phyloP scores from a whole-genome alignment of 1,140 invertebrate species.

The Paracyclopina nana region DNA sequence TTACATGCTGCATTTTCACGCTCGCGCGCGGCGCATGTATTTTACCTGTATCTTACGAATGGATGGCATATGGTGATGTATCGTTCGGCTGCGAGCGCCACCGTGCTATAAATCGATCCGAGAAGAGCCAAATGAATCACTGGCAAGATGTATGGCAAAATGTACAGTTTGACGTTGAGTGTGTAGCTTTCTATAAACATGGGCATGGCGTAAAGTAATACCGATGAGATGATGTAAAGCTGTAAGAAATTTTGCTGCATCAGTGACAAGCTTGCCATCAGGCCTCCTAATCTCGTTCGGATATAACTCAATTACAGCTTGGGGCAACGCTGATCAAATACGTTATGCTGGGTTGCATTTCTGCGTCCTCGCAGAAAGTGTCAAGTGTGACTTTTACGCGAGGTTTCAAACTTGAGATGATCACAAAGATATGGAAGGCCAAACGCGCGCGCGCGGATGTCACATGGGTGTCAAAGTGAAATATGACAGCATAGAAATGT shows the following conservation, averaged over 20 bases:
- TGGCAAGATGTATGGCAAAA: not conserved
- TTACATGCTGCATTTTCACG: not conserved
- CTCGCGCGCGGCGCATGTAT: not conserved
- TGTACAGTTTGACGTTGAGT: not conserved
- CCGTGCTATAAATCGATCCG: conserved; percentile 5
- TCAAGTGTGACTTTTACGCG: no score
- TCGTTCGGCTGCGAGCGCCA: conserved; percentile 11
- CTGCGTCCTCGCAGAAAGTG: no score
- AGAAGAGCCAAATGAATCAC: conserved; percentile 3
- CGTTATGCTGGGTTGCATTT: no score
- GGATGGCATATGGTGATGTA: conserved; percentile 10
- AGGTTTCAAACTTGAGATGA: no score
- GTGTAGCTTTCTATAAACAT: not conserved
- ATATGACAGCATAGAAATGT: no score
- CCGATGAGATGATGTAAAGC: not conserved
- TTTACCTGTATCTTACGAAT: not conserved
- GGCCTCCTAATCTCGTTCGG: no score
- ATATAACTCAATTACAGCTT: no score
- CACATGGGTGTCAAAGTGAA: no score
- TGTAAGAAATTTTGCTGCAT: not conserved
- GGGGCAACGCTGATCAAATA: no score
- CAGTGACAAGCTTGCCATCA: no score
- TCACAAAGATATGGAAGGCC: no score
- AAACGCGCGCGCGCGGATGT: no score
- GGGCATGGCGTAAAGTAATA: not conserved